Base-by-base conservation (phyloP, 2,113 vertebrate genomes). In the Campylomormyrus numenius region DNA sequence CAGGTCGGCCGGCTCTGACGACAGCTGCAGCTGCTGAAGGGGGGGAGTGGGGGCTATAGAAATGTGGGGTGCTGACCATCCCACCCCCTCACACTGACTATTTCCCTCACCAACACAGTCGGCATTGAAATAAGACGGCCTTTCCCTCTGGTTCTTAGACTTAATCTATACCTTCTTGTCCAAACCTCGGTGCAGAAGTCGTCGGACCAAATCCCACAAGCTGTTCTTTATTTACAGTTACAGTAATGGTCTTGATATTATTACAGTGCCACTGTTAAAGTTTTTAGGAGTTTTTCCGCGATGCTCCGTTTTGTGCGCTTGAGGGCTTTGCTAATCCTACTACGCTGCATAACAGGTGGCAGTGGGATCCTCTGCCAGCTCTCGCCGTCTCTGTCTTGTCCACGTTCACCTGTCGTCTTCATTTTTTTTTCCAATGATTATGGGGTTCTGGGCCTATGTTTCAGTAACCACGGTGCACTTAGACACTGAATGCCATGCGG, bases 11-110 rank as follows among this genome's bases (percentile, higher is more conserved):
- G 77, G 91, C 70, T 35, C 90, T n/a, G 86, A 86, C 1, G 91
- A 91, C 2, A 45, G 92, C 89, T 92, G 93, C 89, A 89, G 88
- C 90, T 93, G 93, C 88, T 93, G 91, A 92, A 83, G 49, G 13
- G 84, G n/a, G 35, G 24, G 27, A 3, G 1, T 8, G 19, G 9
- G 31, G 46, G 15, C 45, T 85, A 5, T 27, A 10, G 10, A 10
- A 27, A 49, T 85, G 84, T 31, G 84, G 84, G 21, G 84, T 13
- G 74, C 15, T 77, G 74, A 77, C 15, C 74, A n/a, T 27, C 39
- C 48, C 84, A 86, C 5, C 84, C n/a, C 45, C 62, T 70, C 74
- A 80, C 74, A 80, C 31, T 80, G 74, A 80, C 74, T 39, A 7
- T 39, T 42, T 56, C 53, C 53, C 19, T 77, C 70, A 17, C 31